A percentile compares a stretch with the other conserved stretches of the same genome.
Evolutionary conservation across 2,888 invertebrate species (phyloP).

Genomic region (Tenthredo amoena): DNA sequence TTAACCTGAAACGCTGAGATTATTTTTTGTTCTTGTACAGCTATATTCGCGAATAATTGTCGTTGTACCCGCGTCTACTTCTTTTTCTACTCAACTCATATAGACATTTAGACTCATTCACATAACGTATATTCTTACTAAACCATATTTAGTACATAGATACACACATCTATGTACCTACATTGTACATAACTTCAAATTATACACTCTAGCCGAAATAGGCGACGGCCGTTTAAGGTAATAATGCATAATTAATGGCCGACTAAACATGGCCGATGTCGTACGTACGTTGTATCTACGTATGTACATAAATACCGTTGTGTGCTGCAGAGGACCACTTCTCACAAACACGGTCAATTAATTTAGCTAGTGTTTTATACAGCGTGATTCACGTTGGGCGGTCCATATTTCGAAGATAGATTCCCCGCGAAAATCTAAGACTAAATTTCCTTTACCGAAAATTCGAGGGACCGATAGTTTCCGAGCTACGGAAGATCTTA

Average conservation of each 20-base stretch:
- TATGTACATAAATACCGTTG: neutral
- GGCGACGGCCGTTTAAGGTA: constrained; percentile 61
- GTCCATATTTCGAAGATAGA: too few species aligned
- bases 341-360: too few species aligned
- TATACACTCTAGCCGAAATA: neutral
- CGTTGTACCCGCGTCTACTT: neutral
- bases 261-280: constrained; percentile 65
- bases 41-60: neutral
- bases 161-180: neutral
- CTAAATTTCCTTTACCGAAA: too few species aligned
- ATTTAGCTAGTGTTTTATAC: too few species aligned
- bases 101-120: neutral
- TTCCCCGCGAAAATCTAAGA: too few species aligned
- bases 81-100: neutral
- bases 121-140: neutral
- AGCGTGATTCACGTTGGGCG: too few species aligned
- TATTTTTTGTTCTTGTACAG: too few species aligned
- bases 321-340: too few species aligned
- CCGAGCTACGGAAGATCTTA: too few species aligned
- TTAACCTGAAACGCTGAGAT: too few species aligned
- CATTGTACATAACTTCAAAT: neutral
- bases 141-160: neutral
- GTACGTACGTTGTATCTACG: neutral
- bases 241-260: constrained; percentile 68
- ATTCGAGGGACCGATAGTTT: too few species aligned